These are phyloP conservation scores for Druceiella hillmani DNA, from an alignment of 2,888 invertebrate genomes.

Conservation along the genomic window DNA sequence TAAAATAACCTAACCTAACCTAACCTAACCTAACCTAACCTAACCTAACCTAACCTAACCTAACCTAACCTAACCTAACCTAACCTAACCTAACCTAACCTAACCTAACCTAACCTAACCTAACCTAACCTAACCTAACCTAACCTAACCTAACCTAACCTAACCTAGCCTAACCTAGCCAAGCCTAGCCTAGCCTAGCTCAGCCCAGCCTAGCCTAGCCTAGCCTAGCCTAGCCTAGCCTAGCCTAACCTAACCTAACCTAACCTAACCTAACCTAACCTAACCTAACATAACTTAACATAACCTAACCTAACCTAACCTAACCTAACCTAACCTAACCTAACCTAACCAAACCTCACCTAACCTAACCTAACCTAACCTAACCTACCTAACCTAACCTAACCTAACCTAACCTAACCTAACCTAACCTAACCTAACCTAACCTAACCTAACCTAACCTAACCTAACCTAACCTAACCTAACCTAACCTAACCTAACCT, in stretches of 20 bases:
- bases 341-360: constrained; percentile 7
- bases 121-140: too few relatives aligned
- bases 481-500: constrained; percentile 11
- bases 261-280: too few relatives aligned
- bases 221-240: too few relatives aligned
- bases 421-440: constrained; percentile 10
- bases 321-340: constrained; percentile 6
- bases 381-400: constrained; percentile 10
- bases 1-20: neutral
- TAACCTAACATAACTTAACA: constrained; percentile 6
- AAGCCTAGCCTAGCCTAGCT: too few relatives aligned
- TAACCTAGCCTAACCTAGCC: too few relatives aligned
- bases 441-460: constrained; percentile 11
- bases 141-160: too few relatives aligned
- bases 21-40: constrained; percentile 2
- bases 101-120: too few relatives aligned
- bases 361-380: constrained; percentile 6
- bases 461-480: constrained; percentile 10
- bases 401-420: constrained; percentile 11
- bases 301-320: constrained; percentile 7
- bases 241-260: too few relatives aligned
- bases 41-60: neutral
- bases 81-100: too few relatives aligned
- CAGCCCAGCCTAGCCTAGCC: too few relatives aligned
- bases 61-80: constrained; percentile 1